Percentiles rank a stretch among this genome's conserved stretches.
These are phyloP conservation scores for Enteromius viviparus DNA, from an alignment of 2,797 vertebrate genomes.

Conservation along the genomic window DNA sequence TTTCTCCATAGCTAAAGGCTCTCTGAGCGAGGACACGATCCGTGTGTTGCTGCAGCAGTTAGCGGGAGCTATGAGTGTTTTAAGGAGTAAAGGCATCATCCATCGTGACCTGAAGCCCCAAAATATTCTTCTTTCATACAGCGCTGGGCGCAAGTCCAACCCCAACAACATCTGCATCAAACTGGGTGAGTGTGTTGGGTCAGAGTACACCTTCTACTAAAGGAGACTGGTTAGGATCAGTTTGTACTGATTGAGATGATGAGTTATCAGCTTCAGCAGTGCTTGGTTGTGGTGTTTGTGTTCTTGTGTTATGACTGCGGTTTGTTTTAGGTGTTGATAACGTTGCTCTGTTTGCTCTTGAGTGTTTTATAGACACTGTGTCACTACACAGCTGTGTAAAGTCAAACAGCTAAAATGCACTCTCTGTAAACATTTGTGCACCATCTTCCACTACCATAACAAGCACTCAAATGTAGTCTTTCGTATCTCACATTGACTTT, in stretches of 20 bases:
- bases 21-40: conserved; percentile 95
- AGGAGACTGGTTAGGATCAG: conserved; percentile 7
- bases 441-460: neutral
- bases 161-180: conserved; percentile 90
- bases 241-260: neutral
- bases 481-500: neutral
- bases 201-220: neutral
- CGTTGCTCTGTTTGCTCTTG: conserved; percentile 36
- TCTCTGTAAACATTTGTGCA: neutral
- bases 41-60: conserved; percentile 94
- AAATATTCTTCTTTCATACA: conserved; percentile 92
- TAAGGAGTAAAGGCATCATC: conserved; percentile 93
- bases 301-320: conserved; percentile 30
- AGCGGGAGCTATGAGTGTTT: conserved; percentile 90
- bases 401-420: conserved; percentile 2
- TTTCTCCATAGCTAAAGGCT: conserved; percentile 84
- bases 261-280: neutral
- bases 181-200: conserved; percentile 80
- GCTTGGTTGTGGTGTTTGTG: conserved; percentile 22
- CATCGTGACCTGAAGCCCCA: conserved; percentile 97
- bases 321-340: conserved; percentile 16
- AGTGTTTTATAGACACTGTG: neutral
- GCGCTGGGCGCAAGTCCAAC: conserved; percentile 84
- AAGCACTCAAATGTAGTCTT: neutral
- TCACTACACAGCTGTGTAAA: conserved; percentile 21